A percentile compares a stretch with the other conserved stretches of the same genome.
These are phyloP conservation scores for Cyaniris semiargus DNA, from an alignment of 2,888 invertebrate species.

Conservation along the genomic window DNA sequence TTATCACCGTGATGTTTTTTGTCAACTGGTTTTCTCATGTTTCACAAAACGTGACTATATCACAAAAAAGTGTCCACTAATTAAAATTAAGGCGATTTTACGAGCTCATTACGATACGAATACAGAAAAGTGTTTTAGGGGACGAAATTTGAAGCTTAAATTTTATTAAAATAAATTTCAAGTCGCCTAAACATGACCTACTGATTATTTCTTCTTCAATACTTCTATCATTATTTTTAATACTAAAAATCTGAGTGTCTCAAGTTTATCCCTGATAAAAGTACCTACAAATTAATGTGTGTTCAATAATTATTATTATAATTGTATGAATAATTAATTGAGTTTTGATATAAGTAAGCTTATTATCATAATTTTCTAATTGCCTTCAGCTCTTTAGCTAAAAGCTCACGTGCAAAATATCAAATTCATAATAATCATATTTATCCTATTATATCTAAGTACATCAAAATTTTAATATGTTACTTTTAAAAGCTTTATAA, in stretches of 20 bases:
- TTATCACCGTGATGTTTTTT: not conserved
- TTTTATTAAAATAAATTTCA: not conserved
- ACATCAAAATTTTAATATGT: no score
- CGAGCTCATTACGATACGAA: not conserved
- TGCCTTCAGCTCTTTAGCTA: not conserved
- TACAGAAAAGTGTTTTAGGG: not conserved
- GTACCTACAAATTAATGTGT: no score
- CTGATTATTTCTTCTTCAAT: not conserved
- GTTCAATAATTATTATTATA: no score
- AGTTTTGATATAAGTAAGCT: not conserved
- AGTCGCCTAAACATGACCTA: not conserved
- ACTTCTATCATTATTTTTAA: not conserved
- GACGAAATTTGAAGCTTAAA: not conserved
- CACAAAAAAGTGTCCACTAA: not conserved
- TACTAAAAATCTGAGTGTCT: not conserved
- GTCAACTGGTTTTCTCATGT: not conserved
- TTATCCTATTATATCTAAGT: not conserved
- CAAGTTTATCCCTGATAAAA: not conserved
- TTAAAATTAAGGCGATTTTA: slow-evolving; percentile 1
- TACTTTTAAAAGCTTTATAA: no score
- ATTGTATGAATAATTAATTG: no score
- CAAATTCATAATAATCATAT: not conserved
- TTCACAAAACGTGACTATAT: not conserved
- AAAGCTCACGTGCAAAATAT: not conserved
- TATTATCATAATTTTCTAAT: not conserved